Conservation (phyloP, 2,888 invertebrate species). For the Phragmatobia fuliginosa region DNA sequence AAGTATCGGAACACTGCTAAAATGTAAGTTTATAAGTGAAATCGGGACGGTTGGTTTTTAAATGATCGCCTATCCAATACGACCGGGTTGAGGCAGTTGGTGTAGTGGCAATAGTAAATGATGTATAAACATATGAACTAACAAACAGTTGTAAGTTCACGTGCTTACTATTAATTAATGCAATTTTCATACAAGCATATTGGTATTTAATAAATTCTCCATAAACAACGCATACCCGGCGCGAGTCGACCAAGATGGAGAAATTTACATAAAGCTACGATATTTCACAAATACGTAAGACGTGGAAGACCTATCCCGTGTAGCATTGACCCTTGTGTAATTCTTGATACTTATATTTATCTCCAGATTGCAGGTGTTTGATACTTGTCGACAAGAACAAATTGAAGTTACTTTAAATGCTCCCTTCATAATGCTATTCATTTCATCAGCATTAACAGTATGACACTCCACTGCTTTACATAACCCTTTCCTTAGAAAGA, state of each 20-base stretch:
- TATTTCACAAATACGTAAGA: conserved; percentile 38
- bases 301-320: conserved; percentile 28
- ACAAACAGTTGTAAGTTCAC: conserved; percentile 17
- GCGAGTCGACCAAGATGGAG: conserved; percentile 26
- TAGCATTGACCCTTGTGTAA: conserved; percentile 34
- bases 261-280: conserved; percentile 42
- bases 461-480: too few species aligned
- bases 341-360: conserved; percentile 22
- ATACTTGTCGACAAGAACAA: neutral
- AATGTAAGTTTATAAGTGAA: conserved; percentile 12
- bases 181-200: conserved; percentile 26
- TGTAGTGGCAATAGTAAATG: too few species aligned
- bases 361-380: neutral
- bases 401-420: neutral
- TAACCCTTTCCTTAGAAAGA: too few species aligned
- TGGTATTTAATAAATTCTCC: conserved; percentile 47
- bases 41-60: neutral
- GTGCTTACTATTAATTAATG: conserved; percentile 32
- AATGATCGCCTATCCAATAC: too few species aligned
- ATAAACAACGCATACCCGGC: conserved; percentile 37
- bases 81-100: too few species aligned
- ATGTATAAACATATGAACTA: neutral
- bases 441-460: too few species aligned
- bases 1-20: conserved; percentile 32
- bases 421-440: neutral